Percentiles rank a stretch among this genome's conserved stretches.
Conservation (phyloP, 2,113 vertebrate genomes). For the Microcebus tavaratra region DNA sequence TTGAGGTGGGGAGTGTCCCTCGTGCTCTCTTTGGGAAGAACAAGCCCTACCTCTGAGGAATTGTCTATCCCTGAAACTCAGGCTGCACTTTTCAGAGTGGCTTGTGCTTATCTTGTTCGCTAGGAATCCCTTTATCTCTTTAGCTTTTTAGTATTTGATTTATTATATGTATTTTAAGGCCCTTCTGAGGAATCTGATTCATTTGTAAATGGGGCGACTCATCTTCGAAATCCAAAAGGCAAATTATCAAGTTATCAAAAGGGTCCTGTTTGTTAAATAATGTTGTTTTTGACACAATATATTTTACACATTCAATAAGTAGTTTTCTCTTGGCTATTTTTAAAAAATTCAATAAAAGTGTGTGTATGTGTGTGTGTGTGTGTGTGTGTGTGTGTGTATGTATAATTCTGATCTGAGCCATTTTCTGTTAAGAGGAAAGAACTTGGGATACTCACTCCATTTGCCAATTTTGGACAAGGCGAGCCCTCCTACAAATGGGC, state of each 20-base stretch:
- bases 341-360: background rate
- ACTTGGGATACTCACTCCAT: background rate
- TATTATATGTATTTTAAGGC: background rate
- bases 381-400: background rate
- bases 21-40: background rate
- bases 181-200: background rate
- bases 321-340: background rate
- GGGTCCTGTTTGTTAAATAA: background rate
- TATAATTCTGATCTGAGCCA: background rate
- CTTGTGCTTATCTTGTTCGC: background rate
- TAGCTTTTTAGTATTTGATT: background rate
- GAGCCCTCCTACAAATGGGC: background rate
- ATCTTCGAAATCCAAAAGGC: constrained; percentile 2
- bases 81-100: background rate
- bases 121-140: background rate
- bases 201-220: background rate
- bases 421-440: background rate
- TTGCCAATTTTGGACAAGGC: background rate
- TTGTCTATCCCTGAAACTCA: background rate
- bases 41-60: background rate
- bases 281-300: background rate
- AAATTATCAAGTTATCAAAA: background rate
- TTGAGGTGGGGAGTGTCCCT: background rate
- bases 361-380: background rate
- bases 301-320: background rate